These are phyloP conservation scores for Staurois parvus DNA, from an alignment of 2,797 vertebrate genomes.

Conservation along the genomic window DNA sequence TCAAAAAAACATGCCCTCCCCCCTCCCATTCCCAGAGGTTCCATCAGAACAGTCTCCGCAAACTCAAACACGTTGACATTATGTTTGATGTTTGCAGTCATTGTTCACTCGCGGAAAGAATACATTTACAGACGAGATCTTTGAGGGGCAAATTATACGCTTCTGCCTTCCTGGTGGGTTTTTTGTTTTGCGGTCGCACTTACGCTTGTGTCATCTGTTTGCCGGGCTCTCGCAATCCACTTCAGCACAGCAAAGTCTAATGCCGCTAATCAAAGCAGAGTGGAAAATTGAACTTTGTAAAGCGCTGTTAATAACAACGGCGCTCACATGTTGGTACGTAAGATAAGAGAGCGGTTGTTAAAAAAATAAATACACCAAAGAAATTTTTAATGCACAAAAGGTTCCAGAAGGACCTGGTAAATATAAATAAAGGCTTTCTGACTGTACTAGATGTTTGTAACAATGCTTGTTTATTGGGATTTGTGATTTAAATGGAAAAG, in stretches of 20 bases:
- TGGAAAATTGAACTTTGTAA: slow-evolving; percentile 7
- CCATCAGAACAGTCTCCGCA: background rate
- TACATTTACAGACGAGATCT: slow-evolving; percentile 13
- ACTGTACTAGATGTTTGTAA: too few species aligned
- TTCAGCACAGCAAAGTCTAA: slow-evolving; percentile 8
- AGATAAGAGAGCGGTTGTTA: background rate
- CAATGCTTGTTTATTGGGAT: too few species aligned
- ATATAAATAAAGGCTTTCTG: too few species aligned
- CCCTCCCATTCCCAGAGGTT: background rate
- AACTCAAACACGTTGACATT: slow-evolving; percentile 4
- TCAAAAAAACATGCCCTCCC: background rate
- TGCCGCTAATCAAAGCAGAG: background rate
- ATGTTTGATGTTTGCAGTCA: slow-evolving; percentile 6
- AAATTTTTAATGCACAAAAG: background rate
- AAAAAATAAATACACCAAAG: background rate
- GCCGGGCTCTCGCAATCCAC: background rate
- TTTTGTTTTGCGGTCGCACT: background rate
- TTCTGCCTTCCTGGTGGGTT: slow-evolving; percentile 49
- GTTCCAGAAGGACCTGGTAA: too few species aligned
- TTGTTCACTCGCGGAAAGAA: slow-evolving; percentile 15
- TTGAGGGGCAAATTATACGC: slow-evolving; percentile 56
- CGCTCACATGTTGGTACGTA: background rate
- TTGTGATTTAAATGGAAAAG: too few species aligned
- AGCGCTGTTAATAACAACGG: background rate
- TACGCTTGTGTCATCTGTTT: background rate